Evolutionary conservation across 2,888 invertebrate genomes (phyloP).

Genomic region (Caradrina clavipalpis): DNA sequence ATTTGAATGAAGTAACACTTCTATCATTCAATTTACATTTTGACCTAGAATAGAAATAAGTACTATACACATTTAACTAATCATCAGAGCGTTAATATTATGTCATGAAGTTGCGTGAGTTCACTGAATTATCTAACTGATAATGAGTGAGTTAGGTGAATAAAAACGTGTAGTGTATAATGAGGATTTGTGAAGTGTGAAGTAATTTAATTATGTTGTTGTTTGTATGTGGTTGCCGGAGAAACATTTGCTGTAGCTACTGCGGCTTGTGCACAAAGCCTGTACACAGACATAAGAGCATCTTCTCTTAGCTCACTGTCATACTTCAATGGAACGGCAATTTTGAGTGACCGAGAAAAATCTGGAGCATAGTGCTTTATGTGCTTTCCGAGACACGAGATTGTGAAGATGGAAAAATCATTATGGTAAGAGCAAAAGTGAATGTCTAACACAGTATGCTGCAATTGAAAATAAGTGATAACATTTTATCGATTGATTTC

Average conservation of each 20-base stretch:
- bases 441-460: too few relatives aligned
- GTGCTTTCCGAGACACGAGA: too few relatives aligned
- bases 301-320: too few relatives aligned
- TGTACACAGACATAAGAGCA: too few relatives aligned
- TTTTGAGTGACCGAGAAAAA: too few relatives aligned
- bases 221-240: slow-evolving; percentile 1
- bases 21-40: slow-evolving; percentile 38
- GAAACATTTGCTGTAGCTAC: neutral
- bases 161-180: slow-evolving; percentile 47
- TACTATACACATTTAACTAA: slow-evolving; percentile 39
- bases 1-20: slow-evolving; percentile 12
- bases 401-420: too few relatives aligned
- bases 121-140: slow-evolving; percentile 57
- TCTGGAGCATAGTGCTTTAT: too few relatives aligned
- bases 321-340: too few relatives aligned
- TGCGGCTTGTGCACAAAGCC: neutral
- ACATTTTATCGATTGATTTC: too few relatives aligned
- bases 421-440: too few relatives aligned
- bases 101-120: slow-evolving; percentile 65
- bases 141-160: slow-evolving; percentile 48
- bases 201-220: slow-evolving; percentile 29
- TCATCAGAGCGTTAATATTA: slow-evolving; percentile 61
- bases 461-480: too few relatives aligned
- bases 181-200: slow-evolving; percentile 40
- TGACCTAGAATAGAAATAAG: slow-evolving; percentile 65